Percentiles rank a stretch among this genome's conserved stretches.
Conservation (phyloP, 1,140 invertebrate genomes). For the Phymorhynchus buccinoides region DNA sequence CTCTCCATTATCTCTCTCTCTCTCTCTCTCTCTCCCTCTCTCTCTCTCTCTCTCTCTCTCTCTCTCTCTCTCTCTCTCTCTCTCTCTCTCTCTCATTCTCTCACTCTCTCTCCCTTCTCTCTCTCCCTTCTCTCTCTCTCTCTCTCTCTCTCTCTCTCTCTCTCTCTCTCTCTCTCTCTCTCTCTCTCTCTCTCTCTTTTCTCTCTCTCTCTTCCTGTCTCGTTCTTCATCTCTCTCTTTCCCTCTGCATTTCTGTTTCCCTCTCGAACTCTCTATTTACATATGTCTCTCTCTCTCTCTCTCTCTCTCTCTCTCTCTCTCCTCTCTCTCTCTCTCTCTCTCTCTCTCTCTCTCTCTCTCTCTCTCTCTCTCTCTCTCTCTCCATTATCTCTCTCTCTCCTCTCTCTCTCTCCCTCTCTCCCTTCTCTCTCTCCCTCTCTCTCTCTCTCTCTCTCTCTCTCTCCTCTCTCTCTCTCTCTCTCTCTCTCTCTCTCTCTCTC, state of each 20-base stretch:
- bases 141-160: too few relatives aligned
- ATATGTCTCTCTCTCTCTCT: background rate
- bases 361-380: background rate
- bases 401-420: background rate
- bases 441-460: too few relatives aligned
- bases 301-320: background rate
- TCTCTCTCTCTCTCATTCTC: constrained; percentile 1
- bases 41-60: background rate
- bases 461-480: constrained; percentile 7
- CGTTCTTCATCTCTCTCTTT: too few relatives aligned
- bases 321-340: background rate
- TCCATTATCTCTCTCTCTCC: too few relatives aligned
- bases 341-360: background rate
- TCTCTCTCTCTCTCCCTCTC: too few relatives aligned
- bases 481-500: constrained; percentile 1
- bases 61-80: constrained; percentile 14
- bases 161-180: too few relatives aligned
- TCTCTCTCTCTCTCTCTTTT: too few relatives aligned
- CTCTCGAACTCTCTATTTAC: background rate
- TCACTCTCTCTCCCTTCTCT: constrained; percentile 12
- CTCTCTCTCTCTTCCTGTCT: too few relatives aligned
- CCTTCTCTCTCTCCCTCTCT: too few relatives aligned
- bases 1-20: too few relatives aligned
- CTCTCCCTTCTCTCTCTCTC: too few relatives aligned
- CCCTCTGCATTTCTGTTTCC: background rate